phyloP scores from a whole-genome alignment of 1,140 invertebrate genomes.

The Portunus trituberculatus region DNA sequence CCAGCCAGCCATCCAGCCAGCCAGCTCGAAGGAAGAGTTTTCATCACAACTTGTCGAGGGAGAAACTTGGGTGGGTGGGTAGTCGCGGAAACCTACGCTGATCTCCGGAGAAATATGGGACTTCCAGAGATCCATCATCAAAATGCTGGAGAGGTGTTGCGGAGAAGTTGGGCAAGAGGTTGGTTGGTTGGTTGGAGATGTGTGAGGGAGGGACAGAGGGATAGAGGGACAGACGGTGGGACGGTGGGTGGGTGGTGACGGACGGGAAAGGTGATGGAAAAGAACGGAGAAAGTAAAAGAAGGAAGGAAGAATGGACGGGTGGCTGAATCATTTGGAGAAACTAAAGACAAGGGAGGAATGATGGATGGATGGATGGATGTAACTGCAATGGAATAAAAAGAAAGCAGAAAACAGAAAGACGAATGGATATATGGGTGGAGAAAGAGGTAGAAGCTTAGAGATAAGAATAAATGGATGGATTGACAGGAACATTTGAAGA shows the following conservation, averaged over 20 bases:
- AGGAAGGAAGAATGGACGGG: no score
- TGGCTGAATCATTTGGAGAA: no score
- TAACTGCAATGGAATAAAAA: not conserved
- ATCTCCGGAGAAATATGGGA: constrained; percentile 56
- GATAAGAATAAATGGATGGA: no score
- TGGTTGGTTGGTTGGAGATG: no score
- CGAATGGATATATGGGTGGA: not conserved
- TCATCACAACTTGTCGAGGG: constrained; percentile 63
- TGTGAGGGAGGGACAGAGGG: not conserved
- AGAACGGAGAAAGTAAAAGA: no score
- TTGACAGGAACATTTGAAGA: not conserved
- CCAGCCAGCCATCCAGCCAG: not conserved
- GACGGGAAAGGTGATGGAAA: no score
- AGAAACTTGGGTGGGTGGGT: constrained; percentile 53
- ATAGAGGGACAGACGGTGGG: no score
- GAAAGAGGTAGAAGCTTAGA: not conserved
- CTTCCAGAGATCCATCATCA: not conserved
- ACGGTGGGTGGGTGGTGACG: no score
- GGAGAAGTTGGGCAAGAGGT: not conserved
- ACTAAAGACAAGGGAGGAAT: not conserved
- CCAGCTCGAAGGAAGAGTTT: constrained; percentile 45
- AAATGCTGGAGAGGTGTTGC: constrained; percentile 1
- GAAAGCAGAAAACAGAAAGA: not conserved
- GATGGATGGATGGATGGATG: not conserved
- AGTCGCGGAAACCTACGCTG: constrained; percentile 38